Percentiles rank a stretch among this genome's conserved stretches.
Evolutionary conservation across 2,888 invertebrate species (phyloP).

Genomic region (Scrobipalpa atriplicella): DNA sequence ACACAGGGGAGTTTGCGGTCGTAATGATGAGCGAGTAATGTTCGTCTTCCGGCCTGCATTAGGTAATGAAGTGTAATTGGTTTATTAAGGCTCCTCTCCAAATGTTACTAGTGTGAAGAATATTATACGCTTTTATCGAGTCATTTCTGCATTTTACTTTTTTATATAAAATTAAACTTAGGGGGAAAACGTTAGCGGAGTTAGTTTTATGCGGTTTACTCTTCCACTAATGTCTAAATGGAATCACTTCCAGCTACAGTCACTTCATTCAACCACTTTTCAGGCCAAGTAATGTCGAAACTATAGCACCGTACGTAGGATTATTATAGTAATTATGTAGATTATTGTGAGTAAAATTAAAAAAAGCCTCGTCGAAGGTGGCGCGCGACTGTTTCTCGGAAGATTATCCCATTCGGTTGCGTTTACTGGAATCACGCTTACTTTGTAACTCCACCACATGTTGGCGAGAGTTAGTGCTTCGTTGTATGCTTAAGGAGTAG

Average conservation of each 20-base stretch:
- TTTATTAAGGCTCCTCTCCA: conserved; percentile 67
- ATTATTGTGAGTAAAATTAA: conserved; percentile 31
- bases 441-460: conserved; percentile 25
- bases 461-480: conserved; percentile 5
- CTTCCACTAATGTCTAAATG: background rate
- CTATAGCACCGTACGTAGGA: conserved; percentile 28
- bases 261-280: background rate
- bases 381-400: conserved; percentile 33
- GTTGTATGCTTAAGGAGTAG: background rate
- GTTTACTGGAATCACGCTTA: conserved; percentile 30
- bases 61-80: conserved; percentile 78
- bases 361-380: conserved; percentile 32
- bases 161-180: background rate
- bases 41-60: conserved; percentile 73
- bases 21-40: conserved; percentile 78
- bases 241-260: background rate
- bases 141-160: conserved; percentile 47
- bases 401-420: conserved; percentile 33
- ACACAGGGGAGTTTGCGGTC: conserved; percentile 71
- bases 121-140: conserved; percentile 57
- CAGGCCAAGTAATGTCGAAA: conserved; percentile 12
- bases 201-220: conserved; percentile 12
- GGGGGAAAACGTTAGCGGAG: background rate
- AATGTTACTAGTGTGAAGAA: conserved; percentile 67
- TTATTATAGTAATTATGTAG: conserved; percentile 35